phyloP scores from a whole-genome alignment of 2,797 vertebrate genomes.

The Vultur gryphus region DNA sequence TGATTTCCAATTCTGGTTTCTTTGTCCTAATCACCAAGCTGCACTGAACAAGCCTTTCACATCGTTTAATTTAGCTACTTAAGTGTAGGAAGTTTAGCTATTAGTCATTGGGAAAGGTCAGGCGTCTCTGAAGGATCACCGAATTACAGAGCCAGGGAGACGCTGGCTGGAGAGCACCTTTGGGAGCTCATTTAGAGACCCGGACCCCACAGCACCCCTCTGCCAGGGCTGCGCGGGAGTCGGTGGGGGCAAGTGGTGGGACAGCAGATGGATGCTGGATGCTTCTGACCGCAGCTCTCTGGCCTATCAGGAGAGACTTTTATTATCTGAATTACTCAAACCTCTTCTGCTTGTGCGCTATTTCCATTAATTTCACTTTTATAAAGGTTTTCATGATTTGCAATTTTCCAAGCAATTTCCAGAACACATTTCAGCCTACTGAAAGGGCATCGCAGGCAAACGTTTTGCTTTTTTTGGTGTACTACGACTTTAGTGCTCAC shows the following conservation, averaged over 20 bases:
- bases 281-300: not conserved
- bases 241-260: accelerated
- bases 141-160: not conserved
- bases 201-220: not conserved
- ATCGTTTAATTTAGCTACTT: not conserved
- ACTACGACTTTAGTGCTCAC: not conserved
- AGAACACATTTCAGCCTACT: not conserved
- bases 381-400: not conserved
- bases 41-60: not conserved
- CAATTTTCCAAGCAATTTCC: not conserved
- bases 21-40: not conserved
- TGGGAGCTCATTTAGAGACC: not conserved
- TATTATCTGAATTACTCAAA: not conserved
- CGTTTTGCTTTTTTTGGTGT: accelerated
- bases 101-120: not conserved
- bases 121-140: not conserved
- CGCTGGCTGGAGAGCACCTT: not conserved
- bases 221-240: not conserved
- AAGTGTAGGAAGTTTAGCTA: not conserved
- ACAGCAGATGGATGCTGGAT: not conserved
- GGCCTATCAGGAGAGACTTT: not conserved
- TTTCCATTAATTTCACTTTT: not conserved
- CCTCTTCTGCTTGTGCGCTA: not conserved
- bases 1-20: not conserved
- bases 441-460: not conserved